Conservation (phyloP, 1,140 invertebrate species). For the Panulirus ornatus region DNA sequence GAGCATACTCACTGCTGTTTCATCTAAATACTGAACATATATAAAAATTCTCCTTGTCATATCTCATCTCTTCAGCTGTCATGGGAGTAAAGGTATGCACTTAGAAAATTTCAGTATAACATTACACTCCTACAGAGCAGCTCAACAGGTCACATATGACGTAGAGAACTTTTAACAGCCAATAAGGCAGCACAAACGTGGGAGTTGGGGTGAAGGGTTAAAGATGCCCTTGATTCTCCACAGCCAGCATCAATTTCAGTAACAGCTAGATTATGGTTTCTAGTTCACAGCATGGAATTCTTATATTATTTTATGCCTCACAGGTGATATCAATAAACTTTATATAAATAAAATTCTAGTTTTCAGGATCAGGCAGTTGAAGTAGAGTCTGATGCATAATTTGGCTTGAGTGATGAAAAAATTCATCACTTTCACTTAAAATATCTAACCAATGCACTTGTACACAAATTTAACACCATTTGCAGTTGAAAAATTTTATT, state of each 20-base stretch:
- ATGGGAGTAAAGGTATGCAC: neutral
- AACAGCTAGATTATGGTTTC: neutral
- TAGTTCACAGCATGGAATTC: neutral
- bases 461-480: neutral
- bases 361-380: neutral
- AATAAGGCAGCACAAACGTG: neutral
- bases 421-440: neutral
- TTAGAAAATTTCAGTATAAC: neutral
- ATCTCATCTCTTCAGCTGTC: constrained; percentile 1
- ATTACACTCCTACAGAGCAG: neutral
- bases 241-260: neutral
- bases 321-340: neutral
- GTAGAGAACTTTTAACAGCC: constrained; percentile 5
- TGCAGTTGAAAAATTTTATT: neutral
- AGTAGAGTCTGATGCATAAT: neutral
- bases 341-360: neutral
- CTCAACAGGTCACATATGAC: constrained; percentile 28
- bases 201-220: neutral
- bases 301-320: neutral
- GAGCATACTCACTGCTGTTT: constrained; percentile 32
- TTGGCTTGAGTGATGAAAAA: neutral
- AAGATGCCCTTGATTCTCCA: neutral
- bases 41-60: neutral
- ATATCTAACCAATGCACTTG: neutral
- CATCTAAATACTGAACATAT: neutral